Evolutionary conservation across 2,113 vertebrate genomes (phyloP), one percentile per base, ranked within the genome.

Genomic region (Peromyscus californicus): DNA sequence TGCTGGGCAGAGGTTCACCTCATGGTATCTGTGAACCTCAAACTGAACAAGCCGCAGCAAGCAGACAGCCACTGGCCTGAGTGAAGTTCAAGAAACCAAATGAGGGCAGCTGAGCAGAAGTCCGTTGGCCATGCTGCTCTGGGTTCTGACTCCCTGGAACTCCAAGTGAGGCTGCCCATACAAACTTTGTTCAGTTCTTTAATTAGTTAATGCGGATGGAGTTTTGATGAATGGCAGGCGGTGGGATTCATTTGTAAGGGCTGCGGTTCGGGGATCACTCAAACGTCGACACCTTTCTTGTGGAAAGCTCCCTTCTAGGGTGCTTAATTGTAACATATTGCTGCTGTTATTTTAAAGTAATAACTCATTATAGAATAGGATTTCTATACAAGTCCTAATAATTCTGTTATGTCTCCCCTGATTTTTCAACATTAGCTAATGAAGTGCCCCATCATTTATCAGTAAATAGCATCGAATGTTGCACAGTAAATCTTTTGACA

Each of bases 271-370:
- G 97, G 63, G 78, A 97, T 74, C 90, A 97, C 72, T 96, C 96
- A 94, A 74, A 98, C 5, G 91, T 92, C 85, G 78, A 97, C 97
- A 92, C 74, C 93, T 96, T 95, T 82, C 97, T 92, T 93, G 89
- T 21, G 45, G 87, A 96, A 97, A 97, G 63, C 70, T n/a, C 85
- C 97, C 79, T 97, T 97, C 93, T 21, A 65, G 0, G 0, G 90
- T 82, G 31, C 97, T 97, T 98, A 98, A 97, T 96, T 87, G 67
- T 97, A 97, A 98, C 98, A 96, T 82, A 96, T 97, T 93, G 94
- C 94, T 12, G 75, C 78, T 96, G 95, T 97, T 98, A 88, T 98
- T 98, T 94, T 97, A 67, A 96, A 97, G 98, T 97, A 98, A 98
- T 98, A 97, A 98, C 94, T 98, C 97, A 97, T 98, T 98, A 98